Evolutionary conservation across 2,113 vertebrate species (phyloP).

Genomic region (Crypturellus undulatus): DNA sequence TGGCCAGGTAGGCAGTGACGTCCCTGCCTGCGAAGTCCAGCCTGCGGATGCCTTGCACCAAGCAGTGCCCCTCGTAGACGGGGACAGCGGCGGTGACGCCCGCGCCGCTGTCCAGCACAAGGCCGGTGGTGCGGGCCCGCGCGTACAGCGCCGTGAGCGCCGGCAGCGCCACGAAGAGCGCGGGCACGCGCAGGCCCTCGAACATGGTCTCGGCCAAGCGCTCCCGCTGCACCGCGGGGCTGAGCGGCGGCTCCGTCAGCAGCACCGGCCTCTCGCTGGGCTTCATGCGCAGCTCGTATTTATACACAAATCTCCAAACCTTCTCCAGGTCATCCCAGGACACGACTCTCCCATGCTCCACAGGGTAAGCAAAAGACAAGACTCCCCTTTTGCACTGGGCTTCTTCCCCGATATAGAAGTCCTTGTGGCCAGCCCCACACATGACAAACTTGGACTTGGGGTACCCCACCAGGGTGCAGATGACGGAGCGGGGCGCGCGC

Average conservation of each 20-base stretch:
- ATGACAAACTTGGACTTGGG: not conserved
- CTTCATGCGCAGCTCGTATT: slow-evolving; percentile 57
- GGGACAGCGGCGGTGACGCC: slow-evolving; percentile 53
- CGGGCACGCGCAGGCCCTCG: slow-evolving; percentile 56
- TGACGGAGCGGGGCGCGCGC: not conserved
- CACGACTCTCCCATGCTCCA: slow-evolving; percentile 39
- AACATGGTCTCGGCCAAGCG: slow-evolving; percentile 66
- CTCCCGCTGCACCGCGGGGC: slow-evolving; percentile 43
- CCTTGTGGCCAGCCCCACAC: not conserved
- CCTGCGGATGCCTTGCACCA: slow-evolving; percentile 53
- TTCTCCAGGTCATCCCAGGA: slow-evolving; percentile 53
- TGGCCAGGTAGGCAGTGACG: slow-evolving; percentile 49
- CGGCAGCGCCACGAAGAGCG: slow-evolving; percentile 66
- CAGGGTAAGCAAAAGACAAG: slow-evolving; percentile 9
- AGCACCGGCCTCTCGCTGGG: slow-evolving; percentile 30
- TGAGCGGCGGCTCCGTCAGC: slow-evolving; percentile 51
- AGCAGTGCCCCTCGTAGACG: slow-evolving; percentile 60
- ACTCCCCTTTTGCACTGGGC: slow-evolving; percentile 5
- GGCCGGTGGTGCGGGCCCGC: slow-evolving; percentile 43
- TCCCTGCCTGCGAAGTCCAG: slow-evolving; percentile 63
- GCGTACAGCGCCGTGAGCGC: slow-evolving; percentile 61
- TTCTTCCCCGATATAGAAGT: slow-evolving; percentile 10
- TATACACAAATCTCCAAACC: slow-evolving; percentile 48
- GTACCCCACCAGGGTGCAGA: slow-evolving; percentile 43
- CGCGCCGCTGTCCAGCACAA: slow-evolving; percentile 60